Evolutionary conservation across 2,797 vertebrate genomes (phyloP).

Genomic region (Poeciliopsis turneri): DNA sequence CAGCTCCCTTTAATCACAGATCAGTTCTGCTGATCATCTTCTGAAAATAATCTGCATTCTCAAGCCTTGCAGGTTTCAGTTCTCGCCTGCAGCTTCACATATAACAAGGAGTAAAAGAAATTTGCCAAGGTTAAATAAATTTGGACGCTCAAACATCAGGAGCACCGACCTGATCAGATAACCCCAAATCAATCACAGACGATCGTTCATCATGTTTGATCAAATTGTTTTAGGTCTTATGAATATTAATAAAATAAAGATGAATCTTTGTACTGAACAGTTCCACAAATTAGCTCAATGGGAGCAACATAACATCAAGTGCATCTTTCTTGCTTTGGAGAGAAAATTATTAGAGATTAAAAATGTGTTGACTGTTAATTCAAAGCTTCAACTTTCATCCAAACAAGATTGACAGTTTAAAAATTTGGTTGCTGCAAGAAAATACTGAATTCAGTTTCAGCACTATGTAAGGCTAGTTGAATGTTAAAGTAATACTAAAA

Average conservation of each 20-base stretch:
- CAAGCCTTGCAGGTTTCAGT: not conserved
- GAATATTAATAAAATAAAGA: not conserved
- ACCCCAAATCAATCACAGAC: not conserved
- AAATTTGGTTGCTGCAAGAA: not conserved
- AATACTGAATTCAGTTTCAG: not conserved
- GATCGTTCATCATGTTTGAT: not conserved
- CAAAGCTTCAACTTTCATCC: not conserved
- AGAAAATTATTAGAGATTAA: not conserved
- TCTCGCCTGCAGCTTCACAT: not conserved
- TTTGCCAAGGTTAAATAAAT: not conserved
- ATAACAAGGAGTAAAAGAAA: not conserved
- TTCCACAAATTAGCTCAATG: not conserved
- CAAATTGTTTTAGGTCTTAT: no score
- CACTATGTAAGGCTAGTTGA: not conserved
- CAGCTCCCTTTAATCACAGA: slow-evolving; percentile 32
- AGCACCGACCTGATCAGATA: not conserved
- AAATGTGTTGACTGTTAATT: not conserved
- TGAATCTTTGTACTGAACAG: not conserved
- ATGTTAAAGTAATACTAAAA: not conserved
- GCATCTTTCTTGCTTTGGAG: not conserved
- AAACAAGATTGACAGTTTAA: not conserved
- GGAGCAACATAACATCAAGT: not conserved
- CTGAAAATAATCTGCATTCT: slow-evolving; percentile 28
- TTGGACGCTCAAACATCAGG: not conserved
- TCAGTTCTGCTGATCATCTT: slow-evolving; percentile 39